Evolutionary conservation across 1,140 invertebrate genomes (phyloP), one percentile per base, ranked within the genome.

Genomic region (Drosophila kohkoa): DNA sequence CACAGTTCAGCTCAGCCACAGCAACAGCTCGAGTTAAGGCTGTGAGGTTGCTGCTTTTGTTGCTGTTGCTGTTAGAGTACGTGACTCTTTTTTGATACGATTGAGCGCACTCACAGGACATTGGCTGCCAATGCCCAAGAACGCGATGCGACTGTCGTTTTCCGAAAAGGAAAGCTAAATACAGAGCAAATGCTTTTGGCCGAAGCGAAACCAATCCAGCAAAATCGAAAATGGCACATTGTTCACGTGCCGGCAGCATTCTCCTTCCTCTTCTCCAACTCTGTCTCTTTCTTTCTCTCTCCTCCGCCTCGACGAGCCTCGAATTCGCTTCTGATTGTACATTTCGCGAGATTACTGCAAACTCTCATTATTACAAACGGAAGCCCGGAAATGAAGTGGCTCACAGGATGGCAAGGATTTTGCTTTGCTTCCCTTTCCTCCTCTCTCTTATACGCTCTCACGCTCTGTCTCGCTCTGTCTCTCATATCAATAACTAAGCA

Each of bases 291-390:
- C 20, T 20, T 3, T 20, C n/a, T 32, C 15, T 25, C 3, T 1
- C 28, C 25, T 20, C 15, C 20, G 20, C 0, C 28, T 20, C 15
- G 15, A 46, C 20, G 13, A 32, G 28, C 15, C 30, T 15, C 13
- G 32, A 41, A 15, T 57, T 15, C 15, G 35, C 35, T 57, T 43
- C 35, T 57, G 76, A 82, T 79, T 87, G 83, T 88, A 85, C 78
- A 85, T 80, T 88, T 79, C 78, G 86, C 86, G 86, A 76, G 86
- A 85, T 89, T 89, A 81, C 69, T 68, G 85, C 85, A 85, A 89
- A 90, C 85, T 89, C 85, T 88, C 83, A 89, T 88, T 88, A 89
- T 89, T 89, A 85, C 81, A 89, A 89, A 79, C 85, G 86, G 85
- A 89, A 89, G 78, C 86, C 85, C 85, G 85, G 85, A 89, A 89